Percentiles rank a stretch among this genome's conserved stretches.
These are phyloP conservation scores for Thymelicus lineola DNA, from an alignment of 2,888 invertebrate genomes.

Conservation along the genomic window DNA sequence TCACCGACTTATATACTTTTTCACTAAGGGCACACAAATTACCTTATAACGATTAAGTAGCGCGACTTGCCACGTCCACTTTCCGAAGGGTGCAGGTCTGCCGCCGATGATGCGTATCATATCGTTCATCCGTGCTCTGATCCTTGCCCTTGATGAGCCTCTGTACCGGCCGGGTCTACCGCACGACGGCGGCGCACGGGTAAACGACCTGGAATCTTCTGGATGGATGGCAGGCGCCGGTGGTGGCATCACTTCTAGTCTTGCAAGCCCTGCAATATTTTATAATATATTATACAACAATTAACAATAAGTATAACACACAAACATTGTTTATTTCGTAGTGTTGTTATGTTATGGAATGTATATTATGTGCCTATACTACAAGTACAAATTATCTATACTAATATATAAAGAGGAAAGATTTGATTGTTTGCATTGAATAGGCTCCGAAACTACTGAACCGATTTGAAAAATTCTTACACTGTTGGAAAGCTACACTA, in stretches of 20 bases:
- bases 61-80: slow-evolving; percentile 98
- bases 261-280: slow-evolving; percentile 60
- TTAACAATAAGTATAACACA: too few relatives aligned
- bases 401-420: too few relatives aligned
- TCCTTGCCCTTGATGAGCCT: slow-evolving; percentile 57
- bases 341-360: too few relatives aligned
- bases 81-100: slow-evolving; percentile 90
- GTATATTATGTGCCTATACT: too few relatives aligned
- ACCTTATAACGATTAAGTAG: slow-evolving; percentile 94
- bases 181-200: slow-evolving; percentile 55
- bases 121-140: slow-evolving; percentile 73
- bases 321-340: too few relatives aligned
- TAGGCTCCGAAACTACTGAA: too few relatives aligned
- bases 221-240: slow-evolving; percentile 65
- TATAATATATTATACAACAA: background rate
- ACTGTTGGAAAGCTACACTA: too few relatives aligned
- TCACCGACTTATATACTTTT: too few relatives aligned
- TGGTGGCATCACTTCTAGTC: slow-evolving; percentile 66
- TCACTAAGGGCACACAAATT: slow-evolving; percentile 42
- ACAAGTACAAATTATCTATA: too few relatives aligned
- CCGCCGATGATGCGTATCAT: slow-evolving; percentile 96
- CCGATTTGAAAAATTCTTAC: too few relatives aligned
- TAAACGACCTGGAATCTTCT: slow-evolving; percentile 58
- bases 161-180: slow-evolving; percentile 67
- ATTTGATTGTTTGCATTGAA: too few relatives aligned